A percentile compares a stretch with the other conserved stretches of the same genome.
phyloP scores from a whole-genome alignment of 1,140 invertebrate genomes.

The Dreissena rostriformis region DNA sequence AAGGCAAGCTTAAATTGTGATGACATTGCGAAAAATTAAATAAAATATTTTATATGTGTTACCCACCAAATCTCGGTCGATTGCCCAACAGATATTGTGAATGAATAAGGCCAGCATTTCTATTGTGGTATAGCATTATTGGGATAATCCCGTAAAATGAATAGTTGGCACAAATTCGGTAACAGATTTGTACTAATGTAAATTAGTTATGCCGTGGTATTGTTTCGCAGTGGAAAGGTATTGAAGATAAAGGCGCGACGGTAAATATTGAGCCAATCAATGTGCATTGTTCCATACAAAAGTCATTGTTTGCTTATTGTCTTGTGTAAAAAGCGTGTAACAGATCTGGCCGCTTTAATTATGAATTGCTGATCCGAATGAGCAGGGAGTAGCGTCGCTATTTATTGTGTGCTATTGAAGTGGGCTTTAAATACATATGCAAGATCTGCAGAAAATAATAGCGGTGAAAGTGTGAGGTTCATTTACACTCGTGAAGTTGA shows the following conservation, averaged over 20 bases:
- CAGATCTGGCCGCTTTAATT: conserved; percentile 22
- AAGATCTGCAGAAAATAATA: conserved; percentile 3
- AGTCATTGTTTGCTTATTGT: conserved; percentile 25
- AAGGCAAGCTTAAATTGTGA: too few species aligned
- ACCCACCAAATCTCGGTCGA: too few species aligned
- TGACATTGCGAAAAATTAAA: too few species aligned
- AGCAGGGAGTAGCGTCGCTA: not conserved
- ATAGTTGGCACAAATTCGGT: too few species aligned
- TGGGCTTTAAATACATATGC: conserved; percentile 42
- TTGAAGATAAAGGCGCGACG: conserved; percentile 3
- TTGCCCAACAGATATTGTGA: too few species aligned
- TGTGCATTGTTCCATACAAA: conserved; percentile 35
- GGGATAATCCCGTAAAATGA: too few species aligned
- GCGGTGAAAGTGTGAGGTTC: not conserved
- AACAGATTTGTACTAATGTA: too few species aligned
- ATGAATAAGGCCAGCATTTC: too few species aligned
- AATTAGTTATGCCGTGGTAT: not conserved
- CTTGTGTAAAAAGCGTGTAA: conserved; percentile 9
- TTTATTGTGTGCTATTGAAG: not conserved
- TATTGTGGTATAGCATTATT: too few species aligned
- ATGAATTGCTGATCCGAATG: not conserved
- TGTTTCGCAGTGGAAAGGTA: conserved; percentile 30
- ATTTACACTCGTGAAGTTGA: conserved; percentile 1
- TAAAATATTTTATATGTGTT: too few species aligned
- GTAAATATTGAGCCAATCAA: conserved; percentile 28